Evolutionary conservation across 2,797 vertebrate species (phyloP).

Genomic region (Staurois parvus): DNA sequence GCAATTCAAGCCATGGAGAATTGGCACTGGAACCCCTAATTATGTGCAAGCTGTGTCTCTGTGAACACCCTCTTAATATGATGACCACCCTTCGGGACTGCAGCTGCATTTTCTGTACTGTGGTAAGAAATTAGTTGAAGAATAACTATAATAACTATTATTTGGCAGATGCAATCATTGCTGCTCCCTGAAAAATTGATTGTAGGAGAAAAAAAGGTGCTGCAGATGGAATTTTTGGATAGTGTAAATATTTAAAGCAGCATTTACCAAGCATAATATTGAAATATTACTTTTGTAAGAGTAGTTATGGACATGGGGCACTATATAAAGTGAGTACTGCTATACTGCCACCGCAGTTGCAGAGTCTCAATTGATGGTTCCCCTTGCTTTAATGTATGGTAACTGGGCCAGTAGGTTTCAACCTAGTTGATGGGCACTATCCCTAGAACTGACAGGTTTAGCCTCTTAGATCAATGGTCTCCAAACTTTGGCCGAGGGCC

Average conservation of each 20-base stretch:
- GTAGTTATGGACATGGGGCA: neutral
- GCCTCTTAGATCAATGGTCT: too few species aligned
- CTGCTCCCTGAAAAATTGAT: neutral
- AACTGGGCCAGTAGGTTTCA: too few species aligned
- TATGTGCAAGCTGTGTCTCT: constrained; percentile 93
- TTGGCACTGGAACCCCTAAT: constrained; percentile 74
- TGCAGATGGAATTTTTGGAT: neutral
- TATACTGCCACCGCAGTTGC: neutral
- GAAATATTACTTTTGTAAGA: neutral
- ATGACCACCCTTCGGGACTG: constrained; percentile 86
- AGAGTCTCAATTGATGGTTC: neutral
- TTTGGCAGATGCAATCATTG: constrained; percentile 2
- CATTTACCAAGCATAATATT: neutral
- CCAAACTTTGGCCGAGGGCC: too few species aligned
- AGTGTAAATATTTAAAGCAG: neutral
- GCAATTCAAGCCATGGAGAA: constrained; percentile 68
- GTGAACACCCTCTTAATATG: constrained; percentile 81
- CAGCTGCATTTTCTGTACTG: constrained; percentile 88
- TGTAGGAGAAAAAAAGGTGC: neutral
- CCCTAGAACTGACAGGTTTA: too few species aligned
- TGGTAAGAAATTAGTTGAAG: constrained; percentile 74
- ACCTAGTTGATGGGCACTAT: too few species aligned
- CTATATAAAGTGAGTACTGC: neutral
- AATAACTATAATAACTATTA: constrained; percentile 1
- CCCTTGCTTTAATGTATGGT: too few species aligned